Base-by-base conservation (phyloP, 2,113 vertebrate species). In the Odocoileus virginianus region DNA sequence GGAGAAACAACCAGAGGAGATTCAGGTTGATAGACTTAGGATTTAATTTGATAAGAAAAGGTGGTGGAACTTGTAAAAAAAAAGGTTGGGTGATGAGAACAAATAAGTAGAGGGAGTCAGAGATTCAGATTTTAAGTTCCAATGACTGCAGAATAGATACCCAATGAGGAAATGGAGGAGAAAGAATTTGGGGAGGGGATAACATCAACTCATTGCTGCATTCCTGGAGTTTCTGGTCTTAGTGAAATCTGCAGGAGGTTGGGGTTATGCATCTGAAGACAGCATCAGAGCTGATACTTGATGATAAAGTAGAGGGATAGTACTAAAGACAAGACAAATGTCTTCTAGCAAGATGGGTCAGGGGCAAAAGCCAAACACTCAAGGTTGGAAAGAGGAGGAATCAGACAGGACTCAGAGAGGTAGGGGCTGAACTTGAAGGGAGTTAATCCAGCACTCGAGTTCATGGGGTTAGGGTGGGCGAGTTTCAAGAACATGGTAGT, bases 371-470 rank as follows among this genome's bases (percentile, higher is more conserved):
- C 40, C 17, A 10, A 14, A 40, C 67, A 52, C 11, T 45, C 21
- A 6, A 5, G 50, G 15, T 0, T 25, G 21, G 15, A 45, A 91
- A 28, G 12, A n/a, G 40, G 83, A 58, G 25, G 27, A 88, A 36
- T 4, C 9, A 36, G 28, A 76, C 55, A 43, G 17, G 0, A 33
- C 30, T 19, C 6, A 40, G n/a, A 36, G 23, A 40, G 2, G 0
- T 57, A 33, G 33, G 4, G 52, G 43, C 16, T 25, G 12, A 71
- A 28, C 1, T 8, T 33, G 36, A 57, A 87, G 92, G 12, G n/a
- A 89, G 23, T 33, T 13, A 40, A 58, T 21, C 0, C 19, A 58
- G 21, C 55, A 57, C 78, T 92, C 61, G 47, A 67, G 9, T 13
- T 36, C 12, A 21, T 1, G 2, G 43, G 30, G 3, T 36, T 52